These are phyloP conservation scores for Oasisia sp. DNA, from an alignment of 2,888 invertebrate genomes.

Conservation along the genomic window DNA sequence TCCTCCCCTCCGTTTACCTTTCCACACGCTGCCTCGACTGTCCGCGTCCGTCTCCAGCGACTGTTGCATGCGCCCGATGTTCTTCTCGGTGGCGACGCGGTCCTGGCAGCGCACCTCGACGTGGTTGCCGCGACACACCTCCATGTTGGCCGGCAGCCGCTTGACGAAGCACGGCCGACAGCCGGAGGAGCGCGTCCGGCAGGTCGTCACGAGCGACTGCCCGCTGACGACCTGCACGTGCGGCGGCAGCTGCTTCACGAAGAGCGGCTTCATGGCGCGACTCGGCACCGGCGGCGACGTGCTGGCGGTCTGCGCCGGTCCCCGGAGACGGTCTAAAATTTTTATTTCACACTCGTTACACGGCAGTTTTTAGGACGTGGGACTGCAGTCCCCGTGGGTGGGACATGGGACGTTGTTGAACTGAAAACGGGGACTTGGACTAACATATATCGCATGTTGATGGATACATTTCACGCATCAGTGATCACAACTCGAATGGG, in stretches of 20 bases:
- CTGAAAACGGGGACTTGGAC: background rate
- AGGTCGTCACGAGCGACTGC: background rate
- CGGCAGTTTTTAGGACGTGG: background rate
- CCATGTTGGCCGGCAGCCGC: background rate
- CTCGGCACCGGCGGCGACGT: background rate
- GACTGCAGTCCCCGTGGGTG: background rate
- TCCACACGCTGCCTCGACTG: background rate
- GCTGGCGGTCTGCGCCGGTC: background rate
- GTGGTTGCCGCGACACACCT: background rate
- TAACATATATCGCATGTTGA: background rate
- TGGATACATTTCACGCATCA: background rate
- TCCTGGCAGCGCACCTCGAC: background rate
- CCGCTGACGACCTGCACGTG: background rate
- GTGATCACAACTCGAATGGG: background rate
- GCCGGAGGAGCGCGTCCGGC: background rate
- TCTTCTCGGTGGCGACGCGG: background rate
- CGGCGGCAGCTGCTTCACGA: background rate
- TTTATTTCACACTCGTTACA: constrained; percentile 17
- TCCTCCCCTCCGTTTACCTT: background rate
- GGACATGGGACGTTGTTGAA: background rate
- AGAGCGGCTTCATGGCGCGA: background rate
- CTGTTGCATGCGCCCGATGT: constrained; percentile 3
- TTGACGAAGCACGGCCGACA: background rate
- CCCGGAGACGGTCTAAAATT: background rate
- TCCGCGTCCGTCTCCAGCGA: background rate